Conservation (phyloP, 2,113 vertebrate species). For the Zosterops pallidus region DNA sequence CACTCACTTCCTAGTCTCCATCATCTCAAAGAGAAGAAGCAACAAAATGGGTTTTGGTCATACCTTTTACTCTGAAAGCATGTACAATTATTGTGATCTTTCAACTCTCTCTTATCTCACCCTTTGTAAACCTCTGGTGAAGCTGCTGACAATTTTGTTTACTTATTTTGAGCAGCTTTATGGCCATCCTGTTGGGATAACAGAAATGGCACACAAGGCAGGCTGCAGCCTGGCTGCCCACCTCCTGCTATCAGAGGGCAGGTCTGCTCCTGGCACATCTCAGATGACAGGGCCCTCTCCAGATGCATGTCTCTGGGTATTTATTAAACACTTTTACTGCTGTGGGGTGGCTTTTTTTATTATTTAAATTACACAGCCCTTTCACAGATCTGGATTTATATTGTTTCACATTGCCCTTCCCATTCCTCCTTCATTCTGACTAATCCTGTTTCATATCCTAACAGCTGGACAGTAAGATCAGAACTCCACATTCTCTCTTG, state of each 20-base stretch:
- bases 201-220: not conserved
- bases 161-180: not conserved
- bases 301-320: not conserved
- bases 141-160: not conserved
- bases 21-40: not conserved
- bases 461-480: not conserved
- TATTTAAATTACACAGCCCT: not conserved
- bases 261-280: not conserved
- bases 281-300: not conserved
- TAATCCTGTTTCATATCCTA: not conserved
- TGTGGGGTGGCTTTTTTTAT: accelerated
- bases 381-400: not conserved
- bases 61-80: not conserved
- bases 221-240: not conserved
- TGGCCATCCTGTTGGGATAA: not conserved
- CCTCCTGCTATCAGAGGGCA: not conserved
- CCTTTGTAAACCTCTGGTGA: not conserved
- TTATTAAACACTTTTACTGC: not conserved
- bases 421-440: not conserved
- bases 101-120: not conserved
- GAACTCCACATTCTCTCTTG: not conserved
- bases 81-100: not conserved
- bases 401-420: not conserved
- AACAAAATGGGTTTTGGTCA: not conserved
- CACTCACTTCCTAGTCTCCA: not conserved